Evolutionary conservation across 2,888 invertebrate species (phyloP).

Genomic region (Prosapia bicincta): DNA sequence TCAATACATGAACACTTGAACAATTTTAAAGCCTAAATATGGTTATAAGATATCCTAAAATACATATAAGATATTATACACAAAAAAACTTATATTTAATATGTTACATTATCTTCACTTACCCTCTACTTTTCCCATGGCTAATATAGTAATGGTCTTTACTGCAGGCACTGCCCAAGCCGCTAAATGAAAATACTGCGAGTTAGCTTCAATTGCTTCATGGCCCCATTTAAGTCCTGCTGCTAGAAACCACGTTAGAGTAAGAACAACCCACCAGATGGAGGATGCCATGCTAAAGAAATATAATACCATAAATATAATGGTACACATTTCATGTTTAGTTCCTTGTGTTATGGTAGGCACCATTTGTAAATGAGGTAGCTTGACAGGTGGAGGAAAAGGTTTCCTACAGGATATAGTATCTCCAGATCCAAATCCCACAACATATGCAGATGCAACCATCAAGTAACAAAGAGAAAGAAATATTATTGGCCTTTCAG

Average conservation of each 20-base stretch:
- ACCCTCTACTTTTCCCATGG: conserved; percentile 96
- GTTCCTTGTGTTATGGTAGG: conserved; percentile 86
- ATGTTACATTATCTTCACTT: too few species aligned
- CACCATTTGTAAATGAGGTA: conserved; percentile 69
- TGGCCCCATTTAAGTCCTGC: conserved; percentile 97
- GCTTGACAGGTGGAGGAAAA: conserved; percentile 62
- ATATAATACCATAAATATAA: conserved; percentile 93
- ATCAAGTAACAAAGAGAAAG: conserved; percentile 94
- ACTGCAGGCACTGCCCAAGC: conserved; percentile 98
- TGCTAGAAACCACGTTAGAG: conserved; percentile 94
- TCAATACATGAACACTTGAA: too few species aligned
- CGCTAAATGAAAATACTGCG: conserved; percentile 94
- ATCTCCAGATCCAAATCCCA: conserved; percentile 79
- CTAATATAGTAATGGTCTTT: conserved; percentile 91
- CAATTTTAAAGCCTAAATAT: too few species aligned
- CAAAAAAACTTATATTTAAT: too few species aligned
- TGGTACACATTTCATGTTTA: conserved; percentile 80
- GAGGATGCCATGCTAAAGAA: conserved; percentile 96
- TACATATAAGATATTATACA: too few species aligned
- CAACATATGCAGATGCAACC: conserved; percentile 89
- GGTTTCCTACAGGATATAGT: conserved; percentile 80
- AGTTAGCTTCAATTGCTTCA: conserved; percentile 96
- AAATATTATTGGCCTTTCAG: conserved; percentile 96
- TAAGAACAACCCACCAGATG: conserved; percentile 97
- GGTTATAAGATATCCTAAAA: too few species aligned